These are phyloP conservation scores for Oreochromis tanganicae DNA, from an alignment of 2,113 vertebrate species.

Conservation along the genomic window DNA sequence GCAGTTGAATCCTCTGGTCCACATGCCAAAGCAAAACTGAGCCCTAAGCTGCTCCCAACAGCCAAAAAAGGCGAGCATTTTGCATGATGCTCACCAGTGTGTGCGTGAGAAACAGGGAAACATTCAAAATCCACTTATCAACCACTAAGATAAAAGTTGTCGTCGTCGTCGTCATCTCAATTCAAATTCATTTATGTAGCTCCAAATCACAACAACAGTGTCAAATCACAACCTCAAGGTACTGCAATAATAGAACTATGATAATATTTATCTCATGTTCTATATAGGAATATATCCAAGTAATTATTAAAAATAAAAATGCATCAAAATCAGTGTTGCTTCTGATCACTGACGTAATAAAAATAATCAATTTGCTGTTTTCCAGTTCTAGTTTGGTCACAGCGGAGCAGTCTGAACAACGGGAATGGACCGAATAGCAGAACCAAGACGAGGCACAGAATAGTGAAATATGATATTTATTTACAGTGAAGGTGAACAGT, in stretches of 20 bases:
- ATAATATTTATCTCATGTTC: neutral
- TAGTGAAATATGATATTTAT: neutral
- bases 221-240: neutral
- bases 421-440: neutral
- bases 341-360: neutral
- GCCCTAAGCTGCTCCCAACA: neutral
- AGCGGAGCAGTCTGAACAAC: neutral
- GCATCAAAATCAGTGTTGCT: accelerated
- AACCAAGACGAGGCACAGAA: neutral
- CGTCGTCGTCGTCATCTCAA: neutral
- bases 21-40: neutral
- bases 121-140: neutral
- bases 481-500: neutral
- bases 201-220: neutral
- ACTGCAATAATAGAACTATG: neutral
- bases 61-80: neutral
- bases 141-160: neutral
- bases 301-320: neutral
- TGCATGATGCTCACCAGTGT: accelerated
- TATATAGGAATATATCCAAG: neutral
- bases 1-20: neutral
- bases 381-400: neutral
- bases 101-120: neutral
- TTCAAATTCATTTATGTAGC: neutral
- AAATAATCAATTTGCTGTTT: neutral